Evolutionary conservation across 2,888 invertebrate genomes (phyloP).

Genomic region (Exocentrus adspersus): DNA sequence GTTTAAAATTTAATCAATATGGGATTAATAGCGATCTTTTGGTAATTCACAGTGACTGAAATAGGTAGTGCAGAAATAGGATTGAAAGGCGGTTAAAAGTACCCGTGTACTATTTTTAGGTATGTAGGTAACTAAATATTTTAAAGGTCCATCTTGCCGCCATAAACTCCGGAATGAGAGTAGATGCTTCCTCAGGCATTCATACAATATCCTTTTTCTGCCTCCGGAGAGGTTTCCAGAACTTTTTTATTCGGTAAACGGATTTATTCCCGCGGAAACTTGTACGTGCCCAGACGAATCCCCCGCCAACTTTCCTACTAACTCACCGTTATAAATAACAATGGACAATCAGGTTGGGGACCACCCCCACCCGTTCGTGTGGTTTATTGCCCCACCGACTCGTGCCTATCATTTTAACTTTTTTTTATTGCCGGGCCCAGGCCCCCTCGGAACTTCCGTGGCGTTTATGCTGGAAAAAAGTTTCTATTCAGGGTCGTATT

Average conservation of each 20-base stretch:
- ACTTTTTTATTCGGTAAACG: neutral
- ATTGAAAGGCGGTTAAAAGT: too few species aligned
- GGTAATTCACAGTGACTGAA: too few species aligned
- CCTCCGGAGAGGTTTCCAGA: neutral
- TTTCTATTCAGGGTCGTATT: too few species aligned
- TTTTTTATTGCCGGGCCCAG: slow-evolving; percentile 12
- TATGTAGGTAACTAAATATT: too few species aligned
- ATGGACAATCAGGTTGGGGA: slow-evolving; percentile 39
- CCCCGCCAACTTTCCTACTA: slow-evolving; percentile 5
- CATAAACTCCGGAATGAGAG: too few species aligned
- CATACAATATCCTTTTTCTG: too few species aligned
- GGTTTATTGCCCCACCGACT: slow-evolving; percentile 38
- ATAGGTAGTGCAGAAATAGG: too few species aligned
- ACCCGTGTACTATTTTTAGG: too few species aligned
- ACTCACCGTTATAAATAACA: slow-evolving; percentile 39
- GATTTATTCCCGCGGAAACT: neutral
- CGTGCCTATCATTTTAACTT: slow-evolving; percentile 36
- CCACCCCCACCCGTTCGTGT: slow-evolving; percentile 34
- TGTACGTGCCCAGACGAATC: neutral
- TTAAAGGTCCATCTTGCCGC: too few species aligned
- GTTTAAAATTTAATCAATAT: too few species aligned
- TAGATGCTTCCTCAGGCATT: too few species aligned
- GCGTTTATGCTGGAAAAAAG: neutral
- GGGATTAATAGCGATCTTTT: too few species aligned
- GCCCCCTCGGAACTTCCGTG: slow-evolving; percentile 5